phyloP scores from a whole-genome alignment of 2,888 invertebrate genomes.

The Mythimna vitellina region DNA sequence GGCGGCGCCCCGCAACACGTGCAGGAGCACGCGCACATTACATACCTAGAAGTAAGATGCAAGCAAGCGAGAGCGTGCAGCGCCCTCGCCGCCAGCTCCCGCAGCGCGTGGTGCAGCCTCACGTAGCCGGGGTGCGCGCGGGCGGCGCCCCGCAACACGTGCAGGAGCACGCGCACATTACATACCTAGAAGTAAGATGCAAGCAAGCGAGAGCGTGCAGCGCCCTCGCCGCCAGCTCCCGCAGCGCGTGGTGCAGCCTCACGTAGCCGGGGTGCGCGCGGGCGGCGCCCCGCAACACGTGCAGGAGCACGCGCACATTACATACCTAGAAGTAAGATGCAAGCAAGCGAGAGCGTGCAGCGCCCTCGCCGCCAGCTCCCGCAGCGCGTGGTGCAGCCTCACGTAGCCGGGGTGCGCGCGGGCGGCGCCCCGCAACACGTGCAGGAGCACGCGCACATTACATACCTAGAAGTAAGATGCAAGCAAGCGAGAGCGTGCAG shows the following conservation, averaged over 20 bases:
- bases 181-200: conserved; percentile 64
- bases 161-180: conserved; percentile 70
- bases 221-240: conserved; percentile 62
- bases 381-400: conserved; percentile 65
- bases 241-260: conserved; percentile 65
- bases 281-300: conserved; percentile 59
- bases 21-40: conserved; percentile 70
- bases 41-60: conserved; percentile 64
- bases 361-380: conserved; percentile 62
- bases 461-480: conserved; percentile 64
- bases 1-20: conserved; percentile 59
- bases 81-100: conserved; percentile 62
- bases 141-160: conserved; percentile 59
- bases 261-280: conserved; percentile 66
- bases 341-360: conserved; percentile 72
- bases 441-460: conserved; percentile 70
- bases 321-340: conserved; percentile 64
- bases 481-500: conserved; percentile 72
- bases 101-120: conserved; percentile 65
- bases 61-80: conserved; percentile 72
- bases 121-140: conserved; percentile 66
- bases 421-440: conserved; percentile 59
- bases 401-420: conserved; percentile 66
- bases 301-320: conserved; percentile 70
- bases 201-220: conserved; percentile 72